Conservation (phyloP, 1,140 invertebrate species). For the Zaprionus camerounensis region DNA sequence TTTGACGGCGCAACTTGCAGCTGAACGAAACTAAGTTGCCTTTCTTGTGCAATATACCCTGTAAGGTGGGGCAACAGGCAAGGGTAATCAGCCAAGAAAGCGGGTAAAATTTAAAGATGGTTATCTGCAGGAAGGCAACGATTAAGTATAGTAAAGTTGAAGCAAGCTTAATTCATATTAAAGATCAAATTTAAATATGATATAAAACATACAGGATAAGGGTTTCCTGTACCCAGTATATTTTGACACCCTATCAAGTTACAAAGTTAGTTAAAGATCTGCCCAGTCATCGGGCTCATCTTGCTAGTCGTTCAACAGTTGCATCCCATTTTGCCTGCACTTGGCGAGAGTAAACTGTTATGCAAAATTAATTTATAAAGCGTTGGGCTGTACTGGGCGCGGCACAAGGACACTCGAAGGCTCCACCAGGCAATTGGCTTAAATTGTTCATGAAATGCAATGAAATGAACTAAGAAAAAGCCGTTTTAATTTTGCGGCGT, state of each 20-base stretch:
- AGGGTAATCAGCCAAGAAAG: not conserved
- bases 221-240: not conserved
- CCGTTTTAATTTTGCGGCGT: slow-evolving; percentile 79
- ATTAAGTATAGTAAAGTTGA: too few relatives aligned
- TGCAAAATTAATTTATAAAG: slow-evolving; percentile 76
- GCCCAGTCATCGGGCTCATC: not conserved
- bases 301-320: not conserved
- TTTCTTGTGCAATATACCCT: not conserved
- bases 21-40: not conserved
- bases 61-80: not conserved
- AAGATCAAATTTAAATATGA: too few relatives aligned
- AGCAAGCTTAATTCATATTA: too few relatives aligned
- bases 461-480: slow-evolving; percentile 81
- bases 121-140: too few relatives aligned
- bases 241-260: not conserved
- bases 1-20: not conserved
- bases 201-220: not conserved
- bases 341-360: slow-evolving; percentile 64
- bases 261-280: not conserved
- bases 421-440: slow-evolving; percentile 67
- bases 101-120: too few relatives aligned
- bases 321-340: slow-evolving; percentile 17
- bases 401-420: slow-evolving; percentile 52
- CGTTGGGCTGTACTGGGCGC: slow-evolving; percentile 11
- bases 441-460: slow-evolving; percentile 83